Base-by-base conservation (phyloP, 1,140 invertebrate species). In the Lucilia sericata region DNA sequence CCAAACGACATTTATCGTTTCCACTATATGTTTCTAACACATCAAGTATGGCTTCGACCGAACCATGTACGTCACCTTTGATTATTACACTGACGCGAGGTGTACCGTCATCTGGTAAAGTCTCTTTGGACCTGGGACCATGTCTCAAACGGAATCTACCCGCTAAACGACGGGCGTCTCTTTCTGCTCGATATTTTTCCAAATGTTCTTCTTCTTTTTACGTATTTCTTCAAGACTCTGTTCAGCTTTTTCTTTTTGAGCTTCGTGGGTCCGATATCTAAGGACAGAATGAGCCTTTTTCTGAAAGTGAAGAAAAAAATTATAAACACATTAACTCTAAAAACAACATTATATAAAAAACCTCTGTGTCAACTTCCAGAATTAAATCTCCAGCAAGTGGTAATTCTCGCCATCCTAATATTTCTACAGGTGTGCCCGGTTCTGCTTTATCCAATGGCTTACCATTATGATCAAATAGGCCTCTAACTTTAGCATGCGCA, bases 41-140 rank as follows among this genome's bases (percentile, higher is more conserved):
- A 91, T 99, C 96, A 65, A 99, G 91, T 86, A 99, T 97, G 1
- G 98, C 98, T 92, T 99, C 98, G 10, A 99, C 93, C 12, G 97
- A 98, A 0, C 97, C 96, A 91, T 96, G 94, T 3, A 98, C 96
- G 91, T 98, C 97, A 42, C 94, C 93, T 91, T 95, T 95, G 17
- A 95, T 84, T 21, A 95, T 91, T n/a, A 95, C 83, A 88, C 93
- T 94, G 14, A 95, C 86, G 83, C 89, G 89, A 2, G 93, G 92
- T 12, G 87, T 87, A 10, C 87, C 89, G 84, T 92, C 91, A 80
- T 90, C 90, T 21, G 88, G 88, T 34, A 86, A 85, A 86, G 19
- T 36, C 78, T 90, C 88, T 88, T 95, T 94, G 86, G 92, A 86
- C 49, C 94, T 87, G 2, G 93, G 93, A 0, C 93, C 93, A 60